Percentiles rank a stretch among this genome's conserved stretches.
These are phyloP conservation scores for Automeris io DNA, from an alignment of 2,888 invertebrate genomes.

Conservation along the genomic window DNA sequence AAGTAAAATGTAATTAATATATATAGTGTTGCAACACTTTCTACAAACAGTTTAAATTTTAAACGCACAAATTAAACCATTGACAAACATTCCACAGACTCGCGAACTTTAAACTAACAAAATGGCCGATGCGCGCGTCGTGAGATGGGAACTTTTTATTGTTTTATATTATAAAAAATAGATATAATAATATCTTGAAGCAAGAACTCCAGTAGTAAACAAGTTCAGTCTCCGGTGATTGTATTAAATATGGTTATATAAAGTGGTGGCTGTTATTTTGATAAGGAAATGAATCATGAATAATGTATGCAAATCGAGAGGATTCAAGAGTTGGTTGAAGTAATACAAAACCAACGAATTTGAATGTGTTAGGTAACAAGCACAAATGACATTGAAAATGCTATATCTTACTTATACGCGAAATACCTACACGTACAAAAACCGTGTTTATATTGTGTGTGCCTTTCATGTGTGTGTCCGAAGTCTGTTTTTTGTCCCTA, in stretches of 20 bases:
- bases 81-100: too few species aligned
- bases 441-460: too few species aligned
- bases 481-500: too few species aligned
- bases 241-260: slow-evolving; percentile 3
- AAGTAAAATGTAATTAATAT: too few species aligned
- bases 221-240: slow-evolving; percentile 3
- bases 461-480: too few species aligned
- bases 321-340: too few species aligned
- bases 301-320: slow-evolving; percentile 4
- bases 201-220: slow-evolving; percentile 6
- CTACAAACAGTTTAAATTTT: neutral
- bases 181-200: too few species aligned
- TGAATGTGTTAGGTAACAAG: neutral
- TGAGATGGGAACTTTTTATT: neutral
- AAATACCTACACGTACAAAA: too few species aligned
- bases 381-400: neutral
- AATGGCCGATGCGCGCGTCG: neutral
- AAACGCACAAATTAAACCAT: too few species aligned
- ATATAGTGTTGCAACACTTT: too few species aligned
- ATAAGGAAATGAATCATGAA: slow-evolving; percentile 17
- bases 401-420: too few species aligned
- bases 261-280: slow-evolving; percentile 10
- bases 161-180: neutral
- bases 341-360: too few species aligned
- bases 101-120: slow-evolving; percentile 3